Base-by-base conservation (phyloP, 2,797 vertebrate species). In the Enteromius fasciolatus region DNA sequence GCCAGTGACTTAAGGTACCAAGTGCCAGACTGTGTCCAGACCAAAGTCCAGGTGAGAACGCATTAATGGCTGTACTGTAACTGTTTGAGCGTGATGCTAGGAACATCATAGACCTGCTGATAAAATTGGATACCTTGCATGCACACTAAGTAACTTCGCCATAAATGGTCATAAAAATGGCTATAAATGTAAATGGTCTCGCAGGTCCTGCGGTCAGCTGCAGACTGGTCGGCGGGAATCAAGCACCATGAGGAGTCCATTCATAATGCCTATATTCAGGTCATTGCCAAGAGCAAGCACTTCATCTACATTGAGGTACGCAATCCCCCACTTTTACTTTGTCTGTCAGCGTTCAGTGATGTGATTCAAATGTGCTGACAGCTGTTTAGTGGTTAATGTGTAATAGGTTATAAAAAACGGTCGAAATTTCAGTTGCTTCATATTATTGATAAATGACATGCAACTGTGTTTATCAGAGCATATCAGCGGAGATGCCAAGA, bases 231-330 rank as follows among this genome's bases (percentile, higher is more conserved):
- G 0, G 96, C 96, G 0, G 98, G 98, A 59, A 99, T 99, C 54
- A 99, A 99, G 87, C 95, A 98, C 93, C 95, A 98, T 0, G 98
- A 99, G 89, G 97, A 98, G 84, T 99, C 98, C 86, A 99, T 99
- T 90, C 97, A 99, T 76, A 89, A 90, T 0, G 98, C 97, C 74
- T 99, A 99, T 31, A 1, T 97, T 87, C 90, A 92, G 0, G 96
- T 96, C 89, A 99, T 99, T 83, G 92, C 95, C 78, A 96, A 96
- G 92, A 99, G 98, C 95, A 95, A 97, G 86, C 96, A 99, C 93
- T 99, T 95, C 92, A 95, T 99, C 87, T 99, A 99, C 36, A 96
- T 97, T 4, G 96, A 97, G 90, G 96, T 96, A 87, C 0, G 57
- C 31, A 89, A 92, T 88, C 15, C 28, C 18, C 67, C 9, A 18